A percentile compares a stretch with the other conserved stretches of the same genome.
Conservation (phyloP, 2,888 invertebrate genomes). For the Folsomia candida region DNA sequence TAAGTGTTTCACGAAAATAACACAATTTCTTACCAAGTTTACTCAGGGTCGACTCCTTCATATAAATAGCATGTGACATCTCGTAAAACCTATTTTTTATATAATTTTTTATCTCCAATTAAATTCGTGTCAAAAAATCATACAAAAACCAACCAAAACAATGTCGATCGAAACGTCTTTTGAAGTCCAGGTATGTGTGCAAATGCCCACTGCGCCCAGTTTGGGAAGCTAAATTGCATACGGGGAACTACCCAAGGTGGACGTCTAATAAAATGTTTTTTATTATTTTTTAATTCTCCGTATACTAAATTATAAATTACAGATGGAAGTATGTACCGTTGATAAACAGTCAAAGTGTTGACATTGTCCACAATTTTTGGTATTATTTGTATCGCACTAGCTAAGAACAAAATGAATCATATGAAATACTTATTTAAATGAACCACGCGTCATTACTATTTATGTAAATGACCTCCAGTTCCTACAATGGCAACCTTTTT, state of each 20-base stretch:
- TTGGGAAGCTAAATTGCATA: slow-evolving; percentile 24
- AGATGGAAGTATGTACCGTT: slow-evolving; percentile 25
- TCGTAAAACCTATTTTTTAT: too few relatives aligned
- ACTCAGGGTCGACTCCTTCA: slow-evolving; percentile 12
- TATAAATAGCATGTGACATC: slow-evolving; percentile 12
- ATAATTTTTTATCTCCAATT: too few relatives aligned
- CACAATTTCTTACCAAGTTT: slow-evolving; percentile 18
- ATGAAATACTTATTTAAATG: too few relatives aligned
- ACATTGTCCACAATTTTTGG: slow-evolving; percentile 38
- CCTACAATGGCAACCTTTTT: slow-evolving; percentile 42
- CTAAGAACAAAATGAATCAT: too few relatives aligned
- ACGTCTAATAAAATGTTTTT: slow-evolving; percentile 1
- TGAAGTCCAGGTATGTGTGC: slow-evolving; percentile 29
- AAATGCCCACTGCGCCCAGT: slow-evolving; percentile 29
- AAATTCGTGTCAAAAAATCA: neutral
- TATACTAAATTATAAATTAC: neutral
- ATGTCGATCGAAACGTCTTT: slow-evolving; percentile 24
- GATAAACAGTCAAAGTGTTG: slow-evolving; percentile 35
- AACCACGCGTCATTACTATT: too few relatives aligned
- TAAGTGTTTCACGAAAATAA: too few relatives aligned
- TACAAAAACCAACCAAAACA: slow-evolving; percentile 26
- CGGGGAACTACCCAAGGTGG: slow-evolving; percentile 37
- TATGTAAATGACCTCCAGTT: too few relatives aligned
- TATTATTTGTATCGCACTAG: slow-evolving; percentile 44
- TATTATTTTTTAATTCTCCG: neutral